Evolutionary conservation across 2,888 invertebrate species (phyloP), one percentile per base, ranked within the genome.

Genomic region (Galeopsomyia nigrocyanea): DNA sequence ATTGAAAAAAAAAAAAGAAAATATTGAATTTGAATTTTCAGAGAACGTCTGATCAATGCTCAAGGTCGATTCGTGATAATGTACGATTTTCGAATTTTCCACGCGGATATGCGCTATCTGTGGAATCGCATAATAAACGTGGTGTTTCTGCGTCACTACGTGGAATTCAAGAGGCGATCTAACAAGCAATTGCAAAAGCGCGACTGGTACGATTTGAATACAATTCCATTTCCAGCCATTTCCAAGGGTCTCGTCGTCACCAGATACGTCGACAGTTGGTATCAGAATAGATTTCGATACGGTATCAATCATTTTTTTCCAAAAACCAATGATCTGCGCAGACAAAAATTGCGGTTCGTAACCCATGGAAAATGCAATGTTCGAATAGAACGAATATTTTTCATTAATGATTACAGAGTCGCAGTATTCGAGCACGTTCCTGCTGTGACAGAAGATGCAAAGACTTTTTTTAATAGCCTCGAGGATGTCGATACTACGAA

Each of bases 41-140:
- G 93, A 74, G 88, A 92, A 82, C 89, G 94, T 9, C 87, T 93
- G 21, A 82, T 95, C 56, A 91, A 94, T 81, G 92, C 93, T 0
- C 89, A 91, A 80, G 91, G 92, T 0, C 92, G 91, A 77, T 95
- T 91, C 80, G 87, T 95, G 50, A 84, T 95, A 71, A 87, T 94
- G 0, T 89, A 93, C 82, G 94, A 95, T 83, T 87, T 88, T 71
- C 87, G 93, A 6, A 87, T 95, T 1, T 92, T 94, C 79, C 88
- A 88, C 64, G 88, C 89, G 75, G 89, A 92, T 6, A 87, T 93
- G 75, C 89, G 92, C 79, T 92, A 92, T 79, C 83, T 95, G 16
- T 95, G 95, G 95, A 92, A 91, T 75, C 89, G 92, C 75, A 91
- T 95, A 61, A 90, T 94, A 19, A 92, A 93, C 78, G 91, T 93